These are phyloP conservation scores for Caenorhabditis virilis DNA, from an alignment of 2,888 invertebrate species.

Conservation along the genomic window DNA sequence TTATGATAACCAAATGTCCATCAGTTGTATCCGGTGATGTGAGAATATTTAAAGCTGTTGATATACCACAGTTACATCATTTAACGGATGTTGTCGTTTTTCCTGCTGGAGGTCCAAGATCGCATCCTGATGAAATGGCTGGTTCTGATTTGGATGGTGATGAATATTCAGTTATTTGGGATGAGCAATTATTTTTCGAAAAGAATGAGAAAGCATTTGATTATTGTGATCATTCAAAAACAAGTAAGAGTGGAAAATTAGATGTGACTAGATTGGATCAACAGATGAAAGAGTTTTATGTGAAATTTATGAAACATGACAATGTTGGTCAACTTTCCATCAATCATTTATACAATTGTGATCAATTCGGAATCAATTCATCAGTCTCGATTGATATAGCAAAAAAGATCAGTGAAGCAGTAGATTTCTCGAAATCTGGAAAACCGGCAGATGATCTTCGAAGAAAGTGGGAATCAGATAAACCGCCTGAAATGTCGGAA, in stretches of 20 bases:
- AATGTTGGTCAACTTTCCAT: slow-evolving; percentile 67
- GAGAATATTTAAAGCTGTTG: slow-evolving; percentile 66
- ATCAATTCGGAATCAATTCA: slow-evolving; percentile 62
- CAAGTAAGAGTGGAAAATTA: background rate
- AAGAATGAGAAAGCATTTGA: slow-evolving; percentile 57
- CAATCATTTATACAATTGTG: slow-evolving; percentile 67
- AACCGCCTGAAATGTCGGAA: slow-evolving; percentile 35
- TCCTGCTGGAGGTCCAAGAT: slow-evolving; percentile 69
- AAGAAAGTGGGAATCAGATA: too few species aligned
- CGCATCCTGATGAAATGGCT: too few species aligned
- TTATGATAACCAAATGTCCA: slow-evolving; percentile 71
- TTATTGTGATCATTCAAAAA: slow-evolving; percentile 31
- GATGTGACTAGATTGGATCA: slow-evolving; percentile 25
- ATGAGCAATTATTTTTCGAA: slow-evolving; percentile 66
- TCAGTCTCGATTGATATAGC: slow-evolving; percentile 53
- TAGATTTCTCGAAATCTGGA: slow-evolving; percentile 63
- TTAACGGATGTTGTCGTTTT: slow-evolving; percentile 70
- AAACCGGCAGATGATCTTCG: too few species aligned
- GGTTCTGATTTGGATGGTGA: too few species aligned
- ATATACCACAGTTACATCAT: slow-evolving; percentile 62
- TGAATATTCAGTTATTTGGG: too few species aligned
- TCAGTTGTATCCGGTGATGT: slow-evolving; percentile 70
- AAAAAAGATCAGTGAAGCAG: slow-evolving; percentile 57
- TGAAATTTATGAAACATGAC: slow-evolving; percentile 67
- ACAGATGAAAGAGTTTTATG: slow-evolving; percentile 65